Conservation (phyloP, 2,797 vertebrate species). For the Peromyscus aztecus region DNA sequence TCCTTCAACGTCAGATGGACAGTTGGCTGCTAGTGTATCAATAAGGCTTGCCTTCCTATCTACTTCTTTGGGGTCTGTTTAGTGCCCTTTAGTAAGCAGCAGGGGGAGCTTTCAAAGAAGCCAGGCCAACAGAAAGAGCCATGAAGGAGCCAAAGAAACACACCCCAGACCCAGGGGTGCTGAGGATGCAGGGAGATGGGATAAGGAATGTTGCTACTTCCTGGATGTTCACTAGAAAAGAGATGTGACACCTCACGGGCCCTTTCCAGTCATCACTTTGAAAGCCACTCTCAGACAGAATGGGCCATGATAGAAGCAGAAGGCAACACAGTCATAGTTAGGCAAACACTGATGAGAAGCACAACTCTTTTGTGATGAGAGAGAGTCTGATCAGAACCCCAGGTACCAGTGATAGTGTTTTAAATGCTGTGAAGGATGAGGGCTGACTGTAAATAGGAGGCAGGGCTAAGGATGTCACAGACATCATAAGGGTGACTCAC, state of each 20-base stretch:
- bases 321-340: neutral
- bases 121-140: neutral
- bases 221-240: neutral
- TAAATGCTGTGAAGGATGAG: neutral
- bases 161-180: neutral
- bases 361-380: neutral
- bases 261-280: neutral
- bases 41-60: neutral
- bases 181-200: neutral
- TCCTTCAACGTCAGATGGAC: conserved; percentile 23
- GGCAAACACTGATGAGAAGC: neutral
- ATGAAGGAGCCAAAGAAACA: neutral
- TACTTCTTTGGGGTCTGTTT: neutral
- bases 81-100: neutral
- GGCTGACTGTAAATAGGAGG: neutral
- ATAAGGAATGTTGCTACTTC: neutral
- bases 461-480: neutral
- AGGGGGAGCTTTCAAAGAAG: neutral
- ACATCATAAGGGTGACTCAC: neutral
- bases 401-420: neutral
- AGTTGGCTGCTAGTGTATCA: neutral
- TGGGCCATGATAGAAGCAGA: neutral
- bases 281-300: neutral
- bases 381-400: neutral
- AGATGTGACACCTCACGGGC: neutral